A percentile compares a stretch with the other conserved stretches of the same genome.
Evolutionary conservation across 2,888 invertebrate species (phyloP).

Genomic region (Melanargia galathea): DNA sequence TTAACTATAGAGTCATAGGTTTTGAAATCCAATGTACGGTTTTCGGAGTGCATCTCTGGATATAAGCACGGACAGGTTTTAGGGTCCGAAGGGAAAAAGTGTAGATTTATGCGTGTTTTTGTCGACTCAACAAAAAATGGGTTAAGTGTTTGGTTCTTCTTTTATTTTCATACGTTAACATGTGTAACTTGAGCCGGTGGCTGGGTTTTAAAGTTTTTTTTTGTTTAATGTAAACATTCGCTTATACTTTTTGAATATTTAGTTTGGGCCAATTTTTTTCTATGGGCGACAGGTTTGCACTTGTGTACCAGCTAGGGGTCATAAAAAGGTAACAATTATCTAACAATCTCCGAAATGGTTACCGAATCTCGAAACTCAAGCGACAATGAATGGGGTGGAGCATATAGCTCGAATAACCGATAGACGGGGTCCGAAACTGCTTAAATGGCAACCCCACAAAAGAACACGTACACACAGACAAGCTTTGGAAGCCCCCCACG

Average conservation of each 20-base stretch:
- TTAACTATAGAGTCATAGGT: background rate
- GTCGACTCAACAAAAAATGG: conserved; percentile 62
- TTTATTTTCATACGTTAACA: conserved; percentile 58
- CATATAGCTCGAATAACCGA: no score
- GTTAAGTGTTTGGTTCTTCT: conserved; percentile 65
- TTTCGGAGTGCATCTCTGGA: conserved; percentile 50
- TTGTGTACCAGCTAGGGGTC: background rate
- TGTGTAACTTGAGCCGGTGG: conserved; percentile 55
- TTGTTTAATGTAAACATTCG: conserved; percentile 19
- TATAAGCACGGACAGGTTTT: conserved; percentile 54
- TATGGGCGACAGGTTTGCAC: background rate
- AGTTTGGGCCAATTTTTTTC: background rate
- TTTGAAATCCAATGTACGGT: conserved; percentile 36
- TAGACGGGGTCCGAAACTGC: no score
- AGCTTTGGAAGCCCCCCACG: no score
- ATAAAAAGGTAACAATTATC: background rate
- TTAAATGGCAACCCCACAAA: no score
- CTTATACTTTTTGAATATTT: conserved; percentile 1
- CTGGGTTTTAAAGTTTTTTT: conserved; percentile 16
- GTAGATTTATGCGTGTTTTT: conserved; percentile 67
- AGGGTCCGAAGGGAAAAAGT: conserved; percentile 52
- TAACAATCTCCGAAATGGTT: no score
- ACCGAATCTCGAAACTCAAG: no score
- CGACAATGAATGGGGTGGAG: no score
- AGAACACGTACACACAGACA: no score